phyloP scores from a whole-genome alignment of 2,113 vertebrate genomes.

The Salminus brasiliensis region DNA sequence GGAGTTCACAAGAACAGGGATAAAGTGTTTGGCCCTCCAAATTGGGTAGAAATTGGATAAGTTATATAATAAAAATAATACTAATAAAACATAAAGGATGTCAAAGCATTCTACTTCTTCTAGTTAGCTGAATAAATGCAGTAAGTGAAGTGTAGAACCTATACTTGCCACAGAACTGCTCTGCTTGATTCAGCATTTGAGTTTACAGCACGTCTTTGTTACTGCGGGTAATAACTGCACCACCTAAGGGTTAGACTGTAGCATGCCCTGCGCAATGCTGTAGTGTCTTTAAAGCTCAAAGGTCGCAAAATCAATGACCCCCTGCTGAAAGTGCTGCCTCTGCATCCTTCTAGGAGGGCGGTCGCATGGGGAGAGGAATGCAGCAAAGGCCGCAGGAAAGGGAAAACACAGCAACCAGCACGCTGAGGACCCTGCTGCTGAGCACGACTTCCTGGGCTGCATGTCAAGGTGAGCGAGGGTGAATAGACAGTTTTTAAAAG shows the following conservation, averaged over 20 bases:
- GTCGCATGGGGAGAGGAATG: slow-evolving; percentile 76
- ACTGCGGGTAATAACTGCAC: background rate
- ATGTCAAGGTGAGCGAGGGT: slow-evolving; percentile 87
- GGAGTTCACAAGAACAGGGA: too few relatives aligned
- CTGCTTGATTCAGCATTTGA: background rate
- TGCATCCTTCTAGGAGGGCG: slow-evolving; percentile 68
- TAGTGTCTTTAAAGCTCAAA: slow-evolving; percentile 18
- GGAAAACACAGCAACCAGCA: slow-evolving; percentile 74
- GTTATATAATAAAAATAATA: too few relatives aligned
- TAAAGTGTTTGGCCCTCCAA: too few relatives aligned
- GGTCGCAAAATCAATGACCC: slow-evolving; percentile 41
- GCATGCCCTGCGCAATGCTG: background rate
- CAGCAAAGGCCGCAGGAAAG: slow-evolving; percentile 64
- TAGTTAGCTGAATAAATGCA: too few relatives aligned
- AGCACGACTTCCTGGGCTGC: slow-evolving; percentile 94
- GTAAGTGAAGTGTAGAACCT: background rate
- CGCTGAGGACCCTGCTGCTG: slow-evolving; percentile 70
- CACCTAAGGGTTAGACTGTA: background rate
- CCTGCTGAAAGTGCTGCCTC: slow-evolving; percentile 23
- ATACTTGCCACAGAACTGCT: background rate
- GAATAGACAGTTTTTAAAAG: background rate
- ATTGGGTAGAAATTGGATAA: too few relatives aligned
- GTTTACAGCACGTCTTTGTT: background rate
- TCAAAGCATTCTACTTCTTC: too few relatives aligned
- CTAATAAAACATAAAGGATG: background rate